A percentile compares a stretch with the other conserved stretches of the same genome.
phyloP scores from a whole-genome alignment of 2,113 vertebrate genomes.

The Anarhynchus alexandrinus region DNA sequence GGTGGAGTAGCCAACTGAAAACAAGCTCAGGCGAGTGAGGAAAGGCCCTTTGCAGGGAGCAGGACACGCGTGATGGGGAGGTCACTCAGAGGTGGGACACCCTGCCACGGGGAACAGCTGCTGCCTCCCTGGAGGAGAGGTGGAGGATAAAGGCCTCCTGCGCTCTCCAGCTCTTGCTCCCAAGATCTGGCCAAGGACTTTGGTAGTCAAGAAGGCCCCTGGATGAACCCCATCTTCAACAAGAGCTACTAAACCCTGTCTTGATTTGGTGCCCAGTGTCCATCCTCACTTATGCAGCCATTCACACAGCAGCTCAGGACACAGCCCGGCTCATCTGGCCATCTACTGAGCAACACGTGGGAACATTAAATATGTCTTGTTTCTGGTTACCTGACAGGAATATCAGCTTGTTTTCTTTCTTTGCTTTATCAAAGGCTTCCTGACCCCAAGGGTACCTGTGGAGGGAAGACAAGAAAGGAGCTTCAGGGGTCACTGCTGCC shows the following conservation, averaged over 20 bases:
- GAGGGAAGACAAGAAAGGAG: neutral
- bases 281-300: neutral
- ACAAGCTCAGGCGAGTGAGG: neutral
- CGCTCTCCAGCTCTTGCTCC: neutral
- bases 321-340: neutral
- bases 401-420: conserved; percentile 88
- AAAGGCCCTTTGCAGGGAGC: neutral
- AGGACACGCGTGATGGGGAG: fast-evolving
- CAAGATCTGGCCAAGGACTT: neutral
- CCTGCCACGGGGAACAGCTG: neutral
- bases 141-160: neutral
- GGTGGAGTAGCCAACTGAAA: conserved; percentile 92
- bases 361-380: neutral
- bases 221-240: neutral
- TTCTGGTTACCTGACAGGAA: conserved; percentile 86
- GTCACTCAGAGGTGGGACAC: neutral
- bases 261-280: no score
- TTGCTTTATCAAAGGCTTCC: conserved; percentile 91
- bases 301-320: neutral
- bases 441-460: conserved; percentile 91
- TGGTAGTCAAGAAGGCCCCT: neutral
- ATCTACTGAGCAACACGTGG: fast-evolving
- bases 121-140: neutral
- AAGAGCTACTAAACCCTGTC: neutral
- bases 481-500: neutral